These are phyloP conservation scores for Trilocha varians DNA, from an alignment of 2,888 invertebrate genomes.

Conservation along the genomic window DNA sequence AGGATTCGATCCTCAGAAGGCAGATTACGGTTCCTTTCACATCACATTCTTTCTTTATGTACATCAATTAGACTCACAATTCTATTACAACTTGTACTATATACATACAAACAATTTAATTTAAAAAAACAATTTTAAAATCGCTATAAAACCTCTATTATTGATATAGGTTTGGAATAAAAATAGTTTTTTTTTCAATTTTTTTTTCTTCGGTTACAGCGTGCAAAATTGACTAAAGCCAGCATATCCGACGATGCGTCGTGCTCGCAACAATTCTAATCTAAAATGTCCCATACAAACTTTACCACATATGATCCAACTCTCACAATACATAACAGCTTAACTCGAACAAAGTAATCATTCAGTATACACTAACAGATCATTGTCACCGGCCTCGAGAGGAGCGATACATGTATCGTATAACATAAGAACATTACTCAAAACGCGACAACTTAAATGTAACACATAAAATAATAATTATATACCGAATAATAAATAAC, in stretches of 20 bases:
- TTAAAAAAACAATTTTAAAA: slow-evolving; percentile 67
- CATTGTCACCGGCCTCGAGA: slow-evolving; percentile 39
- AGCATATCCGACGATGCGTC: slow-evolving; percentile 42
- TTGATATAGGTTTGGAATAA: slow-evolving; percentile 65
- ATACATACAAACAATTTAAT: slow-evolving; percentile 63
- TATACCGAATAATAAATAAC: slow-evolving; percentile 63
- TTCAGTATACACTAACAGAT: slow-evolving; percentile 49
- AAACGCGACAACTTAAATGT: slow-evolving; percentile 63
- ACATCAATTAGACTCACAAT: slow-evolving; percentile 55
- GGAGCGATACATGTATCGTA: slow-evolving; percentile 40
- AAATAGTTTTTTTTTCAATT: slow-evolving; percentile 46
- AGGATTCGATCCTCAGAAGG: slow-evolving; percentile 30
- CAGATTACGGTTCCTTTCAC: slow-evolving; percentile 32
- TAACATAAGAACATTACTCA: slow-evolving; percentile 39
- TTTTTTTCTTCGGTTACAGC: slow-evolving; percentile 44
- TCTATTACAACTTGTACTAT: slow-evolving; percentile 71
- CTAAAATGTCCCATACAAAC: slow-evolving; percentile 32
- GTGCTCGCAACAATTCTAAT: slow-evolving; percentile 43
- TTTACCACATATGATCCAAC: slow-evolving; percentile 37
- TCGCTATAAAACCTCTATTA: slow-evolving; percentile 63
- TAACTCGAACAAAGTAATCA: slow-evolving; percentile 35
- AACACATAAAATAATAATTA: slow-evolving; percentile 34
- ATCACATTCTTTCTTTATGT: slow-evolving; percentile 58
- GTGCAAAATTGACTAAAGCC: slow-evolving; percentile 68
- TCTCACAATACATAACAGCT: slow-evolving; percentile 17